These are phyloP conservation scores for Cranoglanis bouderius DNA, from an alignment of 2,113 vertebrate genomes.

Conservation along the genomic window DNA sequence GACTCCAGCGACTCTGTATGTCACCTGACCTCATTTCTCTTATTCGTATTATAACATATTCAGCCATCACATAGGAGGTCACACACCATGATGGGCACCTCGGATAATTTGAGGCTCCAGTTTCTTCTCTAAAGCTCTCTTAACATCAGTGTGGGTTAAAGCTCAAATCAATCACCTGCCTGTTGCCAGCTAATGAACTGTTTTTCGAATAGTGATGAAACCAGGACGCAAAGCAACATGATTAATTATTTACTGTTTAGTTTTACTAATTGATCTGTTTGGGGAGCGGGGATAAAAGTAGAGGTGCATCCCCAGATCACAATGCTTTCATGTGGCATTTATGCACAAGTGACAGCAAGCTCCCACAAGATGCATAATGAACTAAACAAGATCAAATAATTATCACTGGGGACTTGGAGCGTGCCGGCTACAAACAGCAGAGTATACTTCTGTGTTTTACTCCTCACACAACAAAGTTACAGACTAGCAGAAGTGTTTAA, in stretches of 20 bases:
- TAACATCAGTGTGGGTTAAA: constrained; percentile 73
- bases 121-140: constrained; percentile 67
- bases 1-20: constrained; percentile 73
- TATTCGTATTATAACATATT: constrained; percentile 37
- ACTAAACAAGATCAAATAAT: constrained; percentile 81
- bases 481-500: constrained; percentile 26
- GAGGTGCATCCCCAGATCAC: constrained; percentile 70
- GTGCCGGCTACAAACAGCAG: constrained; percentile 69
- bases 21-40: constrained; percentile 85
- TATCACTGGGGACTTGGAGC: constrained; percentile 68
- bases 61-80: constrained; percentile 49
- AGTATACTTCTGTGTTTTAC: constrained; percentile 68
- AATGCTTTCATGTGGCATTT: constrained; percentile 79
- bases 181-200: constrained; percentile 71
- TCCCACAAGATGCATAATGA: constrained; percentile 81
- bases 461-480: constrained; percentile 66
- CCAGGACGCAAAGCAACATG: constrained; percentile 75
- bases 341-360: constrained; percentile 73
- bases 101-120: constrained; percentile 66
- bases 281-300: constrained; percentile 76
- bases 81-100: constrained; percentile 69
- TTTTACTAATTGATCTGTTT: constrained; percentile 81
- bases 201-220: constrained; percentile 75
- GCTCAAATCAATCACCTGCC: constrained; percentile 71
- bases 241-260: constrained; percentile 82